phyloP scores from a whole-genome alignment of 2,113 vertebrate species.

The Epinephelus fuscoguttatus region DNA sequence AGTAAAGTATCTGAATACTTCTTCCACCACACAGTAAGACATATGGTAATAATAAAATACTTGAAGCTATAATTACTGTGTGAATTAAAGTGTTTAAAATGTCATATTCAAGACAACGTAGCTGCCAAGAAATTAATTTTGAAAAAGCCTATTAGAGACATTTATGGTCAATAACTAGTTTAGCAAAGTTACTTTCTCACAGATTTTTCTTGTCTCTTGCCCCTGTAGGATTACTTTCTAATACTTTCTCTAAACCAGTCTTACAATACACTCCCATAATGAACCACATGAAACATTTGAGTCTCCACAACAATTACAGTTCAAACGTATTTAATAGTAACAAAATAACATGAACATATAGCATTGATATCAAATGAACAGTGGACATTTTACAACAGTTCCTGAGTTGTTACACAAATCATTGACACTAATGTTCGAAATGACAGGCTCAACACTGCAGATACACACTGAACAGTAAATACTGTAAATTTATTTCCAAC shows the following conservation, averaged over 20 bases:
- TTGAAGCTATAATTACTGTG: not conserved
- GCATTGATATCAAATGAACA: constrained; percentile 74
- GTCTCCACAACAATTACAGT: constrained; percentile 45
- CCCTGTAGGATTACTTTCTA: not conserved
- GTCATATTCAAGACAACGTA: not conserved
- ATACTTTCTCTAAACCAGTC: not conserved
- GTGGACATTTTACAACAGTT: constrained; percentile 78
- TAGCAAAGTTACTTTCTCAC: not conserved
- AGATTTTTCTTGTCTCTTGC: not conserved
- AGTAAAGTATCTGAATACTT: not conserved
- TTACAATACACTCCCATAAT: not conserved
- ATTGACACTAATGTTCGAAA: constrained; percentile 66
- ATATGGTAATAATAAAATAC: not conserved
- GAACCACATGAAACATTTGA: not conserved
- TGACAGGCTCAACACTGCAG: constrained; percentile 67
- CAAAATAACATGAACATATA: constrained; percentile 75
- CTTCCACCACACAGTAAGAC: not conserved
- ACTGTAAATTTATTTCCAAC: constrained; percentile 67
- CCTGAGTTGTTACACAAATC: constrained; percentile 82
- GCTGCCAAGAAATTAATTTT: not conserved
- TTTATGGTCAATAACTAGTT: not conserved
- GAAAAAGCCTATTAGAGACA: not conserved
- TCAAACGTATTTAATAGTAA: constrained; percentile 80
- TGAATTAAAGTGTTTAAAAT: not conserved
- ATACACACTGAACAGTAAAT: constrained; percentile 71